Conservation (phyloP, 2,113 vertebrate genomes). For the Dasypus novemcinctus region DNA sequence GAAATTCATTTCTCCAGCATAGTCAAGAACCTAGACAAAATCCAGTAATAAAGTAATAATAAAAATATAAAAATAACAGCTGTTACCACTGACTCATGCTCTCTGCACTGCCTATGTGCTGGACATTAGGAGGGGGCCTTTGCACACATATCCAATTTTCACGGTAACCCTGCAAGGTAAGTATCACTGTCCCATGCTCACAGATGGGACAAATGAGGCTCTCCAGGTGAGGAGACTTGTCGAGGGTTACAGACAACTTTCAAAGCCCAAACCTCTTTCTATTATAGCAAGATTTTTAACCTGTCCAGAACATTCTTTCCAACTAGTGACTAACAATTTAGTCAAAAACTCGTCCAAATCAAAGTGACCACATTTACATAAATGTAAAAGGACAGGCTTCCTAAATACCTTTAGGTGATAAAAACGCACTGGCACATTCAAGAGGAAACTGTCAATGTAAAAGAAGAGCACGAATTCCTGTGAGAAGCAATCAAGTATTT, state of each 20-base stretch:
- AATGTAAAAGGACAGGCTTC: neutral
- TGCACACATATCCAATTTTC: neutral
- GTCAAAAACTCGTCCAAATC: neutral
- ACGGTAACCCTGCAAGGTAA: neutral
- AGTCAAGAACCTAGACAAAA: too few species aligned
- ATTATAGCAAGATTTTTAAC: neutral
- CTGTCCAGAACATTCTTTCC: neutral
- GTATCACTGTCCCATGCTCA: neutral
- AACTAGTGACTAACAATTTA: neutral
- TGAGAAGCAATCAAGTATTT: neutral
- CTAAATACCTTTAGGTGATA: neutral
- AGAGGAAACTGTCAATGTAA: neutral
- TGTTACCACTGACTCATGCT: neutral
- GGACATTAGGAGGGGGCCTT: neutral
- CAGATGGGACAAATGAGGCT: neutral
- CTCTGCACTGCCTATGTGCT: too few species aligned
- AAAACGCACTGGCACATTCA: neutral
- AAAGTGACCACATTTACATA: neutral
- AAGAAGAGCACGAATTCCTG: neutral
- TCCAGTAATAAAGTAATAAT: too few species aligned
- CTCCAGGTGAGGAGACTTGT: neutral
- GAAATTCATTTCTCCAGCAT: too few species aligned
- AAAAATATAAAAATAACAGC: neutral
- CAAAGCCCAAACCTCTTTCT: neutral
- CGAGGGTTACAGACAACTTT: neutral